Evolutionary conservation across 2,888 invertebrate genomes (phyloP), one percentile per base, ranked within the genome.

Genomic region (Anodontia alba): DNA sequence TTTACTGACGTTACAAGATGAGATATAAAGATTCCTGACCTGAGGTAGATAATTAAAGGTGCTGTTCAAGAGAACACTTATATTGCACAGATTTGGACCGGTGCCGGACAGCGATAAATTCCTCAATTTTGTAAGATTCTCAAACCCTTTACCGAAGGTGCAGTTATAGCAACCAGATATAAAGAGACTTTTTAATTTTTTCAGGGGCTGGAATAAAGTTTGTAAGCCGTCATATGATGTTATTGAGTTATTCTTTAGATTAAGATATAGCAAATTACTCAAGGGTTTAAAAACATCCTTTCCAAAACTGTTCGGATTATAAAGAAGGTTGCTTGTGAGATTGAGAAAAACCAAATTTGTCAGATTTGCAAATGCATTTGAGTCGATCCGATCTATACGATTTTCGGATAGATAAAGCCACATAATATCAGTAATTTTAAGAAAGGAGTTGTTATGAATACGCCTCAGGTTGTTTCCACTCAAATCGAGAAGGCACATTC

Each of bases 1-100:
- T 38, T 67, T 67, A 8, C 8, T 33, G 2, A 85, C 78, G n/a
- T 78, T 43, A 42, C 84, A 85, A 12, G 49, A 54, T 49, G 73
- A 51, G 36, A 82, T 17, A 26, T 17, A 80, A 0, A 85, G 31
- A 1, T 29, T 12, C 8, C 46, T 33, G 2, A 85, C 26, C 26
- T 57, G 51, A 1, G 49, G 43, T 8, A 81, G 33, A 26, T 78
- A 1, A 29, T n/a, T 20, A 51, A 85, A 81, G 20, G 80, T 62
- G 23, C 66, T 29, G 46, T 75, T 62, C 31, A 70, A 17, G 1
- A 81, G 20, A 8, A 23, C 36, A 23, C 20, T 12, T 7, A 62
- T 66, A n/a, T 67, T 38, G 29, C 81, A 82, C 8, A 62, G 33
- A 2, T 31, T 46, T 0, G 1, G 17, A 17, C 33, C 62, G 17